phyloP scores from a whole-genome alignment of 1,140 invertebrate genomes.

The Phymorhynchus buccinoides region DNA sequence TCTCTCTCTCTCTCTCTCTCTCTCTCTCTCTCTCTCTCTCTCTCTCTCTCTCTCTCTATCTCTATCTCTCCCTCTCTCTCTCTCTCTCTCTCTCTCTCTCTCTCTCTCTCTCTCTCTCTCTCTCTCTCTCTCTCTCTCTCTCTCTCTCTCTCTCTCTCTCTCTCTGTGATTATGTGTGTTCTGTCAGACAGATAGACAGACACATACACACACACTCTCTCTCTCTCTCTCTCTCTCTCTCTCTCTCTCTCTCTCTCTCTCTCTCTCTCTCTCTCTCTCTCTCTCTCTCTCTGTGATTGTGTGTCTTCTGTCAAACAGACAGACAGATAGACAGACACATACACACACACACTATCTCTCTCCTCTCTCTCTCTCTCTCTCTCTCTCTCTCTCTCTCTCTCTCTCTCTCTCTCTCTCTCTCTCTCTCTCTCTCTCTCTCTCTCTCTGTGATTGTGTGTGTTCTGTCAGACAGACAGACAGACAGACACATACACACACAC shows the following conservation, averaged over 20 bases:
- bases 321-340: background rate
- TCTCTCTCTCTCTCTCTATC: too few species aligned
- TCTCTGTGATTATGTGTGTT: background rate
- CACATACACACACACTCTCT: background rate
- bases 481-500: too few species aligned
- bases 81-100: background rate
- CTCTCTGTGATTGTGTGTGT: conserved; percentile 15
- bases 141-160: background rate
- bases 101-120: background rate
- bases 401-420: conserved; percentile 32
- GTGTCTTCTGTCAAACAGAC: background rate
- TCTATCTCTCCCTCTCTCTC: too few species aligned
- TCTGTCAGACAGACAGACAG: background rate
- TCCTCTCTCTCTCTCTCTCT: conserved; percentile 5
- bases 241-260: background rate
- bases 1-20: too few species aligned
- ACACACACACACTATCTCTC: background rate
- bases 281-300: too few species aligned
- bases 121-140: too few species aligned
- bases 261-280: too few species aligned
- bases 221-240: background rate
- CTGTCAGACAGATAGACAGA: background rate
- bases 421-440: background rate
- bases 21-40: too few species aligned
- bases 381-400: conserved; percentile 33